Evolutionary conservation across 2,113 vertebrate species (phyloP).

Genomic region (Daubentonia madagascariensis): DNA sequence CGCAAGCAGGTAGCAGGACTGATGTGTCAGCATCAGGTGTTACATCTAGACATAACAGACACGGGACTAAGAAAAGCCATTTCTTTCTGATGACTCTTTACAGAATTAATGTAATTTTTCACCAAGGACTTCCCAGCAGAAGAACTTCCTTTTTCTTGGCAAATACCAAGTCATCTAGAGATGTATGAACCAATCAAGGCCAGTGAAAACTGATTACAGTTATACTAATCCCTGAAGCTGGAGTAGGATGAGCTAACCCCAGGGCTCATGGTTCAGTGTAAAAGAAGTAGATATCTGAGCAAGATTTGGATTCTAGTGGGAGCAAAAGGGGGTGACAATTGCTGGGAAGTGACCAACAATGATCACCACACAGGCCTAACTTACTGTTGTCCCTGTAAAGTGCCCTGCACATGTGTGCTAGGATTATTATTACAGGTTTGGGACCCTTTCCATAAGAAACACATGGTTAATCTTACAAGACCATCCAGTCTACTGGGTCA

Average conservation of each 20-base stretch:
- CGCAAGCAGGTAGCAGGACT: not conserved
- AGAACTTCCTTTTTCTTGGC: not conserved
- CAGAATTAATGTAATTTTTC: not conserved
- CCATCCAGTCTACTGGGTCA: not conserved
- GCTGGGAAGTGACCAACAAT: too few species aligned
- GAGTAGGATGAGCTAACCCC: too few species aligned
- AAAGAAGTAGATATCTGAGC: not conserved
- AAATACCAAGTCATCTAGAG: not conserved
- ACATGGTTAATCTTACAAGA: too few species aligned
- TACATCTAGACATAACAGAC: not conserved
- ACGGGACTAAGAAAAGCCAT: not conserved
- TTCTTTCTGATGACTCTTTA: not conserved
- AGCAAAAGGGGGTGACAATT: not conserved
- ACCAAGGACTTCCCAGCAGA: not conserved
- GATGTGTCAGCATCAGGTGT: too few species aligned
- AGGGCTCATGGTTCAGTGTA: not conserved
- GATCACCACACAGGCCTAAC: too few species aligned
- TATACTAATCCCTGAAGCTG: rapidly evolving
- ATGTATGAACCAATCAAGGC: not conserved
- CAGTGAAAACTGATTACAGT: not conserved
- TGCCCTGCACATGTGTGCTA: too few species aligned
- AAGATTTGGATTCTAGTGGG: too few species aligned
- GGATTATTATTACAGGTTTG: not conserved
- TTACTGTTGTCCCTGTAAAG: not conserved
- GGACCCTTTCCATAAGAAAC: not conserved